A percentile compares a stretch with the other conserved stretches of the same genome.
phyloP scores from a whole-genome alignment of 1,140 invertebrate genomes.

The Drosophila tristis region DNA sequence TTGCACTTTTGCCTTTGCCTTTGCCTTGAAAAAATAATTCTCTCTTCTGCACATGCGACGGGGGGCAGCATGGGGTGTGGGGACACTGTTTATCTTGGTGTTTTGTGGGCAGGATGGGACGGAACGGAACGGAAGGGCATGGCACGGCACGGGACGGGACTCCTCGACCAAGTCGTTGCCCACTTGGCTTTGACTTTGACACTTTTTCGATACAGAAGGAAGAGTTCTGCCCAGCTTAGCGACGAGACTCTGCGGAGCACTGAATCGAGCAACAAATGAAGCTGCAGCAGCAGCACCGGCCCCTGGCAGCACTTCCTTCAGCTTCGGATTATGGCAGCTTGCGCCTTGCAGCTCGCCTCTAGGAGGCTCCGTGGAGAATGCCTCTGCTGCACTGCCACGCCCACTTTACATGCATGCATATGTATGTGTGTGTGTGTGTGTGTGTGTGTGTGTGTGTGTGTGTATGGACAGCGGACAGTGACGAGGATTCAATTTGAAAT shows the following conservation, averaged over 20 bases:
- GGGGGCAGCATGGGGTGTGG: too few species aligned
- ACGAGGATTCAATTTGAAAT: constrained; percentile 51
- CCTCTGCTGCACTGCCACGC: constrained; percentile 4
- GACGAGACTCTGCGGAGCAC: not conserved
- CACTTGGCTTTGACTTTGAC: constrained; percentile 33
- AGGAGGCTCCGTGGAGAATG: not conserved
- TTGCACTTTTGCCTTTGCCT: constrained; percentile 18
- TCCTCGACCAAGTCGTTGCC: constrained; percentile 24
- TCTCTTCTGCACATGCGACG: too few species aligned
- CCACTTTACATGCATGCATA: not conserved
- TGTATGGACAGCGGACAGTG: constrained; percentile 9
- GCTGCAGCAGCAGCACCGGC: not conserved
- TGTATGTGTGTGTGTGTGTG: too few species aligned
- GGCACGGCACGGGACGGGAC: too few species aligned
- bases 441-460: too few species aligned
- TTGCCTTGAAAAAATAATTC: constrained; percentile 9
- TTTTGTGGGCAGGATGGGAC: not conserved
- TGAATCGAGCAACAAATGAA: too few species aligned
- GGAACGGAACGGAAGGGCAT: too few species aligned
- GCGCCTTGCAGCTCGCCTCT: too few species aligned
- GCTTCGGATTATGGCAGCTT: too few species aligned
- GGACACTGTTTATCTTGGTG: not conserved
- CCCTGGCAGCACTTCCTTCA: constrained; percentile 7
- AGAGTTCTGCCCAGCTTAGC: not conserved
- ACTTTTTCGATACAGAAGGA: constrained; percentile 11